These are phyloP conservation scores for Drosophila bifasciata DNA, from an alignment of 1,140 invertebrate genomes.

Conservation along the genomic window DNA sequence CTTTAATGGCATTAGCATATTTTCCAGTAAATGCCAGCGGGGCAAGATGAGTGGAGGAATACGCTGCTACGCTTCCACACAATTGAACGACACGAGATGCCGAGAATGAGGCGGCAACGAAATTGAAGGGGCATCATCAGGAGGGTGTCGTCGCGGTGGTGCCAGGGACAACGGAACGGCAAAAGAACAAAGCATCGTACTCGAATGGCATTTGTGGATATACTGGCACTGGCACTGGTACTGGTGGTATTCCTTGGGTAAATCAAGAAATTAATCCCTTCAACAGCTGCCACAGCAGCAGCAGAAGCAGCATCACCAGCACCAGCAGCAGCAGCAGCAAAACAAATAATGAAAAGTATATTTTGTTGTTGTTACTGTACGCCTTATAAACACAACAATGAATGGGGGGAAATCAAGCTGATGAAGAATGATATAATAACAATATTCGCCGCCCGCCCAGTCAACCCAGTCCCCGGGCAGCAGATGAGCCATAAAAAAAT, in stretches of 20 bases:
- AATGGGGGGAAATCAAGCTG: constrained; percentile 76
- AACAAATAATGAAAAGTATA: constrained; percentile 79
- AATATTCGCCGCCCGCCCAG: constrained; percentile 33
- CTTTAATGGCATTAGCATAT: constrained; percentile 64
- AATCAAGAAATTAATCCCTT: constrained; percentile 83
- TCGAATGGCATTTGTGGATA: constrained; percentile 11
- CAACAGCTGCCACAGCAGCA: constrained; percentile 73
- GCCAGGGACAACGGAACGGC: constrained; percentile 34
- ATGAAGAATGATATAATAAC: constrained; percentile 82
- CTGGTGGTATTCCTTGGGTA: constrained; percentile 55
- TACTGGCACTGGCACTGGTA: constrained; percentile 1
- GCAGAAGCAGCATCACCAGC: constrained; percentile 66
- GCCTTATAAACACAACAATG: constrained; percentile 76
- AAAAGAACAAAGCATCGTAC: constrained; percentile 62
- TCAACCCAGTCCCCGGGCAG: background rate
- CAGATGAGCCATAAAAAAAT: constrained; percentile 77
- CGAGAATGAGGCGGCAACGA: constrained; percentile 40
- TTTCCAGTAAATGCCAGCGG: constrained; percentile 34
- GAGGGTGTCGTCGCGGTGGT: constrained; percentile 32
- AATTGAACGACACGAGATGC: constrained; percentile 66
- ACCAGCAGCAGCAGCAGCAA: constrained; percentile 65
- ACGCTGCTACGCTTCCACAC: constrained; percentile 71
- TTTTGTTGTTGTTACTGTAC: constrained; percentile 5
- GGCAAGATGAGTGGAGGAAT: constrained; percentile 32
- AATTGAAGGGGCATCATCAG: constrained; percentile 25